Evolutionary conservation across 2,797 vertebrate species (phyloP), one percentile per base, ranked within the genome.

Genomic region (Pelobates cultripes): DNA sequence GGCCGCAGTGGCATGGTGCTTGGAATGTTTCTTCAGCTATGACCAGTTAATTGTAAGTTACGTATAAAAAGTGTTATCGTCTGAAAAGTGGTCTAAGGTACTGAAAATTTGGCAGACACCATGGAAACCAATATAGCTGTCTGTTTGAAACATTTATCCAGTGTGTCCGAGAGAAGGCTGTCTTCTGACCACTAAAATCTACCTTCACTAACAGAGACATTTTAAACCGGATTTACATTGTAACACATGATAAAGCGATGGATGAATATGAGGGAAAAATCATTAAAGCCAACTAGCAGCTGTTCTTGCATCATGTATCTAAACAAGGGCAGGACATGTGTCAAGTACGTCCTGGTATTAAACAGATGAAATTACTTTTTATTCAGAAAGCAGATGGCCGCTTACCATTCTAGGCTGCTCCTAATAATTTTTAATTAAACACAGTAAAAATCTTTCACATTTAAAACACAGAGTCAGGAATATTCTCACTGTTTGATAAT

Each of bases 341-440:
- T 78, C 75, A 83, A 44, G 61, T 83, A 71, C 51, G 77, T 73
- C 57, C 80, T 73, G 47, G 61, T 60, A 63, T 72, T 57, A 71
- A 67, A 53, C 42, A 76, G 67, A 51, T 77, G 9, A 77, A 77
- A 61, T 77, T 28, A 77, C 70, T 77, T 73, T 57, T 68, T 45
- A 68, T 17, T 81, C 53, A 67, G 70, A 77, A 73, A 73, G 57
- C 80, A 82, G 74, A 82, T 77, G 80, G 44, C 60, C 66, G 63
- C 45, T 75, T 77, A 77, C 28, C 64, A 73, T 66, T 77, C 43
- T 72, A 43, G 55, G 70, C 74, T 55, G 43, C 60, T 61, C 69
- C 70, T 67, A 77, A 82, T 73, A 73, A 42, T 67, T 57, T 61
- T 44, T 77, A 70, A 78, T 78, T 79, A 71, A 77, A 61, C 69